Evolutionary conservation across 2,797 vertebrate genomes (phyloP), one percentile per base, ranked within the genome.

Genomic region (Epinephelus malabaricus): DNA sequence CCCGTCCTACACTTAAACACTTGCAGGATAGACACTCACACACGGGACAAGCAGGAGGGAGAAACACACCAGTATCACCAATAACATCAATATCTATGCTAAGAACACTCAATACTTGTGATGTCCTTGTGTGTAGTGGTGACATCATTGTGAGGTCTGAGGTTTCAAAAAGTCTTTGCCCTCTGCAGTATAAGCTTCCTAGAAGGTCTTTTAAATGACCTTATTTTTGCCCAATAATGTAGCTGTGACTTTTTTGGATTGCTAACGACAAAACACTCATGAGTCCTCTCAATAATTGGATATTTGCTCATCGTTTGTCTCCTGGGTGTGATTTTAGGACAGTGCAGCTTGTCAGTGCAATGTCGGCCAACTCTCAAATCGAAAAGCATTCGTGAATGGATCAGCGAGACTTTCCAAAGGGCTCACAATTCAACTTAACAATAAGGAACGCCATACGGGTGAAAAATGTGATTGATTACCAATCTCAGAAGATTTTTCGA

Each of bases 1-100:
- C 89, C 93, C 90, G 80, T 90, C 90, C 86, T 46, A 82, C 86
- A 70, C 85, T 88, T 92, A 89, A 88, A 89, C 25, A 92, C 86
- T 70, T 38, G 72, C 70, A 65, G 73, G 76, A 89, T 30, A 87
- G 82, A 83, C 76, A 85, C 69, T 71, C 69, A 38, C 66, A 38
- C 69, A 62, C 7, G 5, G 76, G 74, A 65, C 60, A 8, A 43
- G 69, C 53, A 60, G 62, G 51, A 54, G 68, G 68, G 56, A 68
- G 72, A 54, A 73, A 67, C 25, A 74, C 5, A 72, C 21, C 54
- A 18, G 66, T 15, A 70, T 60, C 5, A 3, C 25, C 64, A 65
- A 18, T 58, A 63, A 49, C 71, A 63, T 81, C 38, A 66, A 81
- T 73, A 78, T 62, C 58, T 30, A 79, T 60, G 34, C 64, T 60